Conservation (phyloP, 2,113 vertebrate genomes). For the Tachycineta bicolor region DNA sequence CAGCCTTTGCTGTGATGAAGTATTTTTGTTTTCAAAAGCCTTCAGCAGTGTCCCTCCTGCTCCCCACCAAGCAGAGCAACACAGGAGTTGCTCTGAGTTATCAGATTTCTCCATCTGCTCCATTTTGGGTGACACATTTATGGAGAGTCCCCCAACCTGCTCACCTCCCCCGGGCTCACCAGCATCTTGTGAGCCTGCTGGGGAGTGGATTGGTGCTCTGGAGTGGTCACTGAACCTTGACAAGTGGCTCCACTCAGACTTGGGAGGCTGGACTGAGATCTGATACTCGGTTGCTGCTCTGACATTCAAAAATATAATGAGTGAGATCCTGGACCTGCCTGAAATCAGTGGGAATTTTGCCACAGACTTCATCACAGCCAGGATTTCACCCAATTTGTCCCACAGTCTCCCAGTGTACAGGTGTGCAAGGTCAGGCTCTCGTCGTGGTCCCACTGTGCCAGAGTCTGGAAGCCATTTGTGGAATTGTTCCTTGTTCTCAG, state of each 20-base stretch:
- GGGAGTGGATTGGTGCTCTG: accelerated
- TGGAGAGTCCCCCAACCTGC: background rate
- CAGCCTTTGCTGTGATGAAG: background rate
- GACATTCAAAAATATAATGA: background rate
- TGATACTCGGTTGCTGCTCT: background rate
- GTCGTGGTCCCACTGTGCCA: accelerated
- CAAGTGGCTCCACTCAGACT: background rate
- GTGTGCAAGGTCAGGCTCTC: background rate
- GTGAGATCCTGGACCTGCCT: background rate
- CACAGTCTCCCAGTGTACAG: accelerated
- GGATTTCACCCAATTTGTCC: background rate
- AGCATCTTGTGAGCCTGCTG: background rate
- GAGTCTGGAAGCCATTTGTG: background rate
- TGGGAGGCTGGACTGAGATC: background rate
- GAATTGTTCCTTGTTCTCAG: background rate
- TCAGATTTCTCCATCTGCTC: background rate
- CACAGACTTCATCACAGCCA: background rate
- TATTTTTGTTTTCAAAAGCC: background rate
- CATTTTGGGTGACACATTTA: background rate
- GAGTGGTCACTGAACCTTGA: background rate
- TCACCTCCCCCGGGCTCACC: accelerated
- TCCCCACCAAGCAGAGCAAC: background rate
- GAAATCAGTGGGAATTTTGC: background rate
- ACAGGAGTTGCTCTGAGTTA: background rate
- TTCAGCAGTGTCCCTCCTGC: background rate